These are phyloP conservation scores for Oscheius sp. DNA, from an alignment of 1,140 invertebrate species.

Conservation along the genomic window DNA sequence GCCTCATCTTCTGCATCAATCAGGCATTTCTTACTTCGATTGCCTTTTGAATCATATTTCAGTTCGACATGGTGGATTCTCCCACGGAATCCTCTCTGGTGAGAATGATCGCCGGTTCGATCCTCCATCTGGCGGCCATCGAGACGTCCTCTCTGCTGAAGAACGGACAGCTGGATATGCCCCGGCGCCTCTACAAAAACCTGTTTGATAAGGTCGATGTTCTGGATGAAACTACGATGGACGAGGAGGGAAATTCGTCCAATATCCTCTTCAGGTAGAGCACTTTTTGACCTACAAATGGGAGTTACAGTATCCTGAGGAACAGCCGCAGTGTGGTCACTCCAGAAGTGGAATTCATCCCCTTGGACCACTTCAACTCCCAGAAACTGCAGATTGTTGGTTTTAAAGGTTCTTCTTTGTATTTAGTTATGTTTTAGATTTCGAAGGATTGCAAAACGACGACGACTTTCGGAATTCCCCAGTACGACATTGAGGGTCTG, in stretches of 20 bases:
- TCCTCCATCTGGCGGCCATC: slow-evolving; percentile 24
- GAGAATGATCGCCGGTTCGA: slow-evolving; percentile 27
- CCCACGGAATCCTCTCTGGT: slow-evolving; percentile 18
- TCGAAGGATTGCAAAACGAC: slow-evolving; percentile 3
- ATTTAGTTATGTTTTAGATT: not conserved
- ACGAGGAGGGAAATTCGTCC: not conserved
- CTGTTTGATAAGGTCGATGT: not conserved
- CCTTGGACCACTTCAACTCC: not conserved
- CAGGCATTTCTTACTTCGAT: slow-evolving; percentile 1
- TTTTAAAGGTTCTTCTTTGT: not conserved
- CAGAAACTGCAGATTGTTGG: not conserved
- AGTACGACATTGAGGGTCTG: slow-evolving; percentile 19
- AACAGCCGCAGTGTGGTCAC: not conserved
- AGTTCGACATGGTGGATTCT: slow-evolving; percentile 4
- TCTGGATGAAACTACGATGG: not conserved
- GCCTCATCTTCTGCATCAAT: not conserved
- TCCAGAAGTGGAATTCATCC: not conserved
- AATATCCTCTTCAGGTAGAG: not conserved
- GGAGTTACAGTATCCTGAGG: not conserved
- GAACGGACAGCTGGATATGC: not conserved
- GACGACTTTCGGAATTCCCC: slow-evolving; percentile 13
- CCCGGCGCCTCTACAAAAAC: not conserved
- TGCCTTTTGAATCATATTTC: not conserved
- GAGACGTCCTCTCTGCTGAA: slow-evolving; percentile 24
- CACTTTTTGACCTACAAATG: not conserved